A percentile compares a stretch with the other conserved stretches of the same genome.
Evolutionary conservation across 2,113 vertebrate genomes (phyloP).

Genomic region (Callipepla californica): DNA sequence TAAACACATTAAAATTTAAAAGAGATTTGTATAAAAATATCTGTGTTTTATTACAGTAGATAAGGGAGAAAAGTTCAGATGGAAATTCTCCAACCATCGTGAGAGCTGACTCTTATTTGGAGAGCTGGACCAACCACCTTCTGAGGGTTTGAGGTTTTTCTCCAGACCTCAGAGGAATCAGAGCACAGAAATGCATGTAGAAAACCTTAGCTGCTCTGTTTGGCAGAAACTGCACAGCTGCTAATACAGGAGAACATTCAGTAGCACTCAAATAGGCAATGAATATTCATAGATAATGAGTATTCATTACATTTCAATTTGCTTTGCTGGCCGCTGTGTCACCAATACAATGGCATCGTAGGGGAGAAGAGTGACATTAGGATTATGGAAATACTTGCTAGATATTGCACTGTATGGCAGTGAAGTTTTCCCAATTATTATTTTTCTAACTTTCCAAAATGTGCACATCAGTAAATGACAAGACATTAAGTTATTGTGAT

Average conservation of each 20-base stretch:
- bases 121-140: not conserved
- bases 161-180: not conserved
- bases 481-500: not conserved
- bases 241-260: not conserved
- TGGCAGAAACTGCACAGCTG: not conserved
- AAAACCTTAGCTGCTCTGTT: not conserved
- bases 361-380: not conserved
- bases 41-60: not conserved
- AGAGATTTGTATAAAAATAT: not conserved
- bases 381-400: constrained; percentile 3
- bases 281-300: constrained; percentile 22
- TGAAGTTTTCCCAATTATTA: not conserved
- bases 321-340: constrained; percentile 20
- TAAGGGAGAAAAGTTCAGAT: not conserved
- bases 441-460: not conserved
- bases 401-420: not conserved
- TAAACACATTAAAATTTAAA: constrained; percentile 5
- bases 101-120: not conserved
- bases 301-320: constrained; percentile 47
- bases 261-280: not conserved
- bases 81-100: not conserved
- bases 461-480: not conserved
- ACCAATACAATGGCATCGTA: not conserved
- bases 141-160: constrained; percentile 19
- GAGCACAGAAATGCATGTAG: not conserved